These are phyloP conservation scores for Eupithecia abbreviata DNA, from an alignment of 2,888 invertebrate species.

Conservation along the genomic window DNA sequence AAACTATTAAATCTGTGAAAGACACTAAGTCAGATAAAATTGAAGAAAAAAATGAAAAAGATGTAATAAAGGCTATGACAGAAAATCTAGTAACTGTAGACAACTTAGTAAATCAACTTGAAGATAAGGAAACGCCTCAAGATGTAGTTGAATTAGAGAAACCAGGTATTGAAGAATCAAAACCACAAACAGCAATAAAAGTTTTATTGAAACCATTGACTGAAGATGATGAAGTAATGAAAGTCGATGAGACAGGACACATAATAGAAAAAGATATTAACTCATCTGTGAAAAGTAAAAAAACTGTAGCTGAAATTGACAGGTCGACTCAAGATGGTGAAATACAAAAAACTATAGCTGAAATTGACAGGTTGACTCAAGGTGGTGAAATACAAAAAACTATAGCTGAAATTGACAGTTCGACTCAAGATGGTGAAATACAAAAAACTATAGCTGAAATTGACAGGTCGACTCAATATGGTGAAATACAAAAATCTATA, in stretches of 20 bases:
- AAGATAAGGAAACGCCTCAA: constrained; percentile 2
- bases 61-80: not conserved
- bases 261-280: not conserved
- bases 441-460: too few relatives aligned
- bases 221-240: constrained; percentile 11
- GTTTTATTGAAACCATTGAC: not conserved
- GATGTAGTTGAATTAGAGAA: not conserved
- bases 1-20: not conserved
- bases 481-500: not conserved
- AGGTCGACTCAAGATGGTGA: constrained; percentile 9
- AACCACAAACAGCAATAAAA: not conserved
- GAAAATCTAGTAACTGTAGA: not conserved
- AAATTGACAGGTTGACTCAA: too few relatives aligned
- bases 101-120: not conserved
- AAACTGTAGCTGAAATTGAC: constrained; percentile 10
- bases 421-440: not conserved
- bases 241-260: constrained; percentile 14
- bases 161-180: not conserved
- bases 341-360: too few relatives aligned
- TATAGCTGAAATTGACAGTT: constrained; percentile 4
- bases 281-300: not conserved
- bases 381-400: too few relatives aligned
- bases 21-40: not conserved
- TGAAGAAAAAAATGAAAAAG: not conserved
- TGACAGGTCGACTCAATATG: too few relatives aligned